These are phyloP conservation scores for Chrysina gloriosa DNA, from an alignment of 2,888 invertebrate genomes.

Conservation along the genomic window DNA sequence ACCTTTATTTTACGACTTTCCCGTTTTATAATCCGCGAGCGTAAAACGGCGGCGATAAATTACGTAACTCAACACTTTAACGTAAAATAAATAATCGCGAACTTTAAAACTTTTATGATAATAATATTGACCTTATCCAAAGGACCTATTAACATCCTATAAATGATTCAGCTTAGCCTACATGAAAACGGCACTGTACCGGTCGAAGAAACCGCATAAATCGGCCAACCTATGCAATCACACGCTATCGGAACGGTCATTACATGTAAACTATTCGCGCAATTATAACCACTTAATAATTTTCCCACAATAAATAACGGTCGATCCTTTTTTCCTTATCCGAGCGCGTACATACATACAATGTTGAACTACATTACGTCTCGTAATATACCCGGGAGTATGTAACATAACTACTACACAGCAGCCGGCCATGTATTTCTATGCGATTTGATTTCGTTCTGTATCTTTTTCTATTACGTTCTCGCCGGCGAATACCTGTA, in stretches of 20 bases:
- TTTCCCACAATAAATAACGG: slow-evolving; percentile 33
- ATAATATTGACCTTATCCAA: slow-evolving; percentile 21
- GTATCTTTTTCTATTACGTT: neutral
- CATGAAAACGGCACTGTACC: neutral
- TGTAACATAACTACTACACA: no score
- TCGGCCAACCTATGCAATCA: neutral
- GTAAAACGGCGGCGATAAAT: neutral
- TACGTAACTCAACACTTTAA: neutral
- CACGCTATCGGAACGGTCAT: neutral
- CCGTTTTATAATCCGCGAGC: neutral
- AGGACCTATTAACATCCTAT: slow-evolving; percentile 1
- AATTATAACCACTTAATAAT: slow-evolving; percentile 27
- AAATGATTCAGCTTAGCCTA: neutral
- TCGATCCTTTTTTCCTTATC: slow-evolving; percentile 8
- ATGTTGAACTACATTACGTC: slow-evolving; percentile 1
- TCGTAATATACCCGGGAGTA: neutral
- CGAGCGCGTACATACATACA: no score
- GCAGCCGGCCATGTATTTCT: neutral
- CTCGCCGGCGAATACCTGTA: neutral
- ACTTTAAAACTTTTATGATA: slow-evolving; percentile 14
- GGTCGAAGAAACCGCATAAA: neutral
- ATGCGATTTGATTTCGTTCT: neutral
- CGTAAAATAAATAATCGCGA: neutral
- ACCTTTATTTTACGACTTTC: neutral
- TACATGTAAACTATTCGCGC: slow-evolving; percentile 14